phyloP scores from a whole-genome alignment of 53 echinoderm and acorn worm species.

The Henricia sp. region DNA sequence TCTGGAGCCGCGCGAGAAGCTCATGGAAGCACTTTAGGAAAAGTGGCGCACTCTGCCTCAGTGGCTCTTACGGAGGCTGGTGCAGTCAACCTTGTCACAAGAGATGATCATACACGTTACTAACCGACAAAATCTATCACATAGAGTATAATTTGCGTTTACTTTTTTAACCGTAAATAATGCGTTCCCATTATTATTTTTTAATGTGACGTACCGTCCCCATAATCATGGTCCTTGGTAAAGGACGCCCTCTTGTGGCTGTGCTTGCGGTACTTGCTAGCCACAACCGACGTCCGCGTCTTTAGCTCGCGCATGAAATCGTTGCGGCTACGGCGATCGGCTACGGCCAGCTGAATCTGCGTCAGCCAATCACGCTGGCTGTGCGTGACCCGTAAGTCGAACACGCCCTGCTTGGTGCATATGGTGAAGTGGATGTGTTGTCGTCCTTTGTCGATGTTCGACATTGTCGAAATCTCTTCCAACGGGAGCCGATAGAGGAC shows the following conservation, averaged over 20 bases:
- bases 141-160: too few species aligned
- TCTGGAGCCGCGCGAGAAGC: too few species aligned
- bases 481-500: slow-evolving; percentile 78
- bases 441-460: slow-evolving; percentile 87
- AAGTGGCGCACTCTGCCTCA: too few species aligned
- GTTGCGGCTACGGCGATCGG: slow-evolving; percentile 72
- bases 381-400: slow-evolving; percentile 79
- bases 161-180: too few species aligned
- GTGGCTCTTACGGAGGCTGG: too few species aligned
- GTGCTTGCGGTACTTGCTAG: slow-evolving; percentile 81
- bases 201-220: slow-evolving; percentile 78
- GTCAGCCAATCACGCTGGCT: slow-evolving; percentile 92
- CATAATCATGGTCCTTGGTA: slow-evolving; percentile 84
- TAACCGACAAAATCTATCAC: too few species aligned
- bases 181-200: too few species aligned
- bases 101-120: too few species aligned
- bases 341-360: slow-evolving; percentile 93
- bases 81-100: too few species aligned
- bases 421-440: slow-evolving; percentile 89
- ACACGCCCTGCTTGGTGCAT: slow-evolving; percentile 79
- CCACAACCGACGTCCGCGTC: slow-evolving; percentile 84
- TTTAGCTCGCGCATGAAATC: slow-evolving; percentile 91
- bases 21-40: too few species aligned
- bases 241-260: slow-evolving; percentile 75
- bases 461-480: slow-evolving; percentile 90